Conservation (phyloP, 2,113 vertebrate genomes). For the Elaphurus davidianus region DNA sequence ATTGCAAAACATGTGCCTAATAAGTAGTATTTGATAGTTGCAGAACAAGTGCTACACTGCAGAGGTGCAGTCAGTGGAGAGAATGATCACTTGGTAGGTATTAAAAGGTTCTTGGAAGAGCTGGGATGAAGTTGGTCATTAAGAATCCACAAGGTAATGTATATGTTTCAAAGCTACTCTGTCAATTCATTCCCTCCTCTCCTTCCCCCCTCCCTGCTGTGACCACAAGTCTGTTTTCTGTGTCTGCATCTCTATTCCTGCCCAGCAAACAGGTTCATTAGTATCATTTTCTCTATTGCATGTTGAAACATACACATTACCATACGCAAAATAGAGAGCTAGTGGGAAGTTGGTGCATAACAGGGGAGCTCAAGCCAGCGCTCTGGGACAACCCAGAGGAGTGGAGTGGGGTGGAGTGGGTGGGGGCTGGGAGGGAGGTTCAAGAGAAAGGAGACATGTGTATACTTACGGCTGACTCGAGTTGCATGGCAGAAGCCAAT, state of each 20-base stretch:
- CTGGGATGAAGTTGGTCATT: background rate
- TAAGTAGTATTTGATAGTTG: background rate
- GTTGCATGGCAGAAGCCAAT: background rate
- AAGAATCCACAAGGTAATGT: background rate
- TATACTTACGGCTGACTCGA: rapidly evolving
- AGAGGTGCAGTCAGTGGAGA: background rate
- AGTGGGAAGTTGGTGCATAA: background rate
- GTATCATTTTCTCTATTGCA: background rate
- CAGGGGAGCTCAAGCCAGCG: background rate
- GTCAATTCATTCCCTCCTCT: background rate
- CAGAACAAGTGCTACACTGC: background rate
- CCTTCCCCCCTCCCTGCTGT: background rate
- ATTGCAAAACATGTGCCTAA: background rate
- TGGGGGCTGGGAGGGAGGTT: background rate
- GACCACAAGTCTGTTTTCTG: background rate
- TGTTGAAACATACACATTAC: background rate
- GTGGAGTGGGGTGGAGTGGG: background rate
- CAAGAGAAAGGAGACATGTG: background rate
- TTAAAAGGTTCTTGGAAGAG: background rate
- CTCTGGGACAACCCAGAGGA: background rate
- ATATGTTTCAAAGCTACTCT: background rate
- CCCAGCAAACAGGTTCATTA: background rate
- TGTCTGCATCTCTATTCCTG: background rate
- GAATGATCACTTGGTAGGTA: background rate
- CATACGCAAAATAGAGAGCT: background rate